A percentile compares a stretch with the other conserved stretches of the same genome.
Evolutionary conservation across 1,140 invertebrate genomes (phyloP).

Genomic region (Cyphomyrmex costatus): DNA sequence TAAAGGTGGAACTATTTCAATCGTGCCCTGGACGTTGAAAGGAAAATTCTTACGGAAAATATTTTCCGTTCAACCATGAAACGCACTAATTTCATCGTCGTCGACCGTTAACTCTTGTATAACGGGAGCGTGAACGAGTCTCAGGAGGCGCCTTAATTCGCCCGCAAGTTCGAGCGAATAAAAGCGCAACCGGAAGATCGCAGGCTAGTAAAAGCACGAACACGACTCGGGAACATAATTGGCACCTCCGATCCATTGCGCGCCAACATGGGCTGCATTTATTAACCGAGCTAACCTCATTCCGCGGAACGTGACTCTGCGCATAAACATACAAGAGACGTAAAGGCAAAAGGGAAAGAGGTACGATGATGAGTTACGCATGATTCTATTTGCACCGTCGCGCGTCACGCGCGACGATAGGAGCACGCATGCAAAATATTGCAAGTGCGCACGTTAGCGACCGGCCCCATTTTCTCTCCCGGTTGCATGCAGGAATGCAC

Average conservation of each 20-base stretch:
- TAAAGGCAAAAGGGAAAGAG: background rate
- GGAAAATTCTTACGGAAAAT: constrained; percentile 26
- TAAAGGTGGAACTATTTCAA: constrained; percentile 52
- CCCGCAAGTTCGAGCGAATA: constrained; percentile 19
- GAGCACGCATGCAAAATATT: constrained; percentile 34
- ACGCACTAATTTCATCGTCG: constrained; percentile 21
- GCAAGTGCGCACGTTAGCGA: constrained; percentile 5
- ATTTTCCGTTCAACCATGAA: constrained; percentile 10
- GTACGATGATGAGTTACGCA: constrained; percentile 32
- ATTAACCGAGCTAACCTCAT: constrained; percentile 33
- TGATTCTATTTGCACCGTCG: constrained; percentile 58
- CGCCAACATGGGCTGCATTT: constrained; percentile 46
- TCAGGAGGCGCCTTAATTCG: constrained; percentile 7
- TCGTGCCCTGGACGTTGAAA: background rate
- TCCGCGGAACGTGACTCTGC: constrained; percentile 33
- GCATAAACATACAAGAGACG: background rate
- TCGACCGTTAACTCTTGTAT: constrained; percentile 8
- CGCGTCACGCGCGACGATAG: constrained; percentile 30
- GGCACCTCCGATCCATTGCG: constrained; percentile 23
- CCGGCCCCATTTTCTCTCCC: constrained; percentile 31
- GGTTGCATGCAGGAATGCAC: constrained; percentile 55
- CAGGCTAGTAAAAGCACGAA: constrained; percentile 17
- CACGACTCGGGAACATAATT: constrained; percentile 55
- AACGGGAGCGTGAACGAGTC: background rate
- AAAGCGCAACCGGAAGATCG: constrained; percentile 34